phyloP scores from a whole-genome alignment of 2,797 vertebrate species.

The Xyrichtys novacula region DNA sequence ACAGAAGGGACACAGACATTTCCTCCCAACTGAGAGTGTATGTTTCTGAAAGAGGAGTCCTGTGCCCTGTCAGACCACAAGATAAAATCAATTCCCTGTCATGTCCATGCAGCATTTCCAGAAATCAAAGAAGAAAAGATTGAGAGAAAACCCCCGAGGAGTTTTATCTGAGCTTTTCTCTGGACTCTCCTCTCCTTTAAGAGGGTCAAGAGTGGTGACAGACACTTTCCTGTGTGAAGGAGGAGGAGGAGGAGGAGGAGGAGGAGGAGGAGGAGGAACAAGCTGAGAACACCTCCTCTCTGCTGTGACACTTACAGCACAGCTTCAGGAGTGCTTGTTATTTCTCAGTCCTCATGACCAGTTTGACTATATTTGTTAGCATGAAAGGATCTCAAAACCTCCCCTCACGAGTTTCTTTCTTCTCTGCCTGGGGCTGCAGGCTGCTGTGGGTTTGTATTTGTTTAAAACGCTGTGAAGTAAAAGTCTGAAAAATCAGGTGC shows the following conservation, averaged over 20 bases:
- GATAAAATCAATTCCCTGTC: conserved; percentile 48
- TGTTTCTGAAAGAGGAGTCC: conserved; percentile 15
- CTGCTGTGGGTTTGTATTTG: conserved; percentile 79
- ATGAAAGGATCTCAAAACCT: conserved; percentile 12
- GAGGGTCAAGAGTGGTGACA: conserved; percentile 67
- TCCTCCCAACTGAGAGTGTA: neutral
- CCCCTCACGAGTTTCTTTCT: neutral
- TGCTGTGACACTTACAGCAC: conserved; percentile 33
- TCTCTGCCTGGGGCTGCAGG: neutral
- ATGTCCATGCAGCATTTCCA: conserved; percentile 11
- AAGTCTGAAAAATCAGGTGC: conserved; percentile 87
- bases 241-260: neutral
- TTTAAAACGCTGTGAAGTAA: conserved; percentile 85
- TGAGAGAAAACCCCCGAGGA: conserved; percentile 32
- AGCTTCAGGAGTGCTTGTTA: neutral
- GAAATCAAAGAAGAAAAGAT: conserved; percentile 36
- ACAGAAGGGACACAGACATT: neutral
- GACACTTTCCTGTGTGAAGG: conserved; percentile 51
- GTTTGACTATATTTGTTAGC: neutral
- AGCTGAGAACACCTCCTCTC: conserved; percentile 53
- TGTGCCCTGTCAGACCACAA: conserved; percentile 27
- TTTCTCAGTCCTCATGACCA: neutral
- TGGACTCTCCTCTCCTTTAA: conserved; percentile 47
- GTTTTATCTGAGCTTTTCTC: conserved; percentile 51
- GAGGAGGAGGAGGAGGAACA: neutral